Evolutionary conservation across 2,888 invertebrate species (phyloP), one percentile per base, ranked within the genome.

Genomic region (Andrena camellia): DNA sequence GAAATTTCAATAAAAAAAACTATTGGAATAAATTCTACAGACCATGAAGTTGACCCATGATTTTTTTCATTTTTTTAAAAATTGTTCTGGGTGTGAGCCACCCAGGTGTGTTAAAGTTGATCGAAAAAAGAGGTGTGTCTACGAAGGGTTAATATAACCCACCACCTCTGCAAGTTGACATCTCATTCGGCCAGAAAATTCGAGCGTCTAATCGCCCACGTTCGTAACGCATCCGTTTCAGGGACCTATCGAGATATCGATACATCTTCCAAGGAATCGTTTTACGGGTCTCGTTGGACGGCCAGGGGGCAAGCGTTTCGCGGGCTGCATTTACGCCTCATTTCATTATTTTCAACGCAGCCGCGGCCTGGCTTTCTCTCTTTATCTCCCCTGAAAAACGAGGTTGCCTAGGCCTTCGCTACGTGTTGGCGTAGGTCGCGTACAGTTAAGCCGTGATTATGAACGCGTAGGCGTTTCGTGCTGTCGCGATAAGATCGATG

Each of bases 401-500:
- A 78, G 54, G 35, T 31, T 75, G 52, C 23, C 70, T 75, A 76
- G 66, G 59, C 20, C 23, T 64, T 23, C 20, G 13, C n/a, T 13
- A 23, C 35, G 50, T 54, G 75, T 88, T 86, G 84, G 69, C 81
- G 81, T 87, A 85, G 87, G 85, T 87, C 85, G 85, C 35, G 78
- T 69, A 83, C 73, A 77, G 84, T 84, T 81, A 67, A 64, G 68
- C 57, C 59, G 73, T 52, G 76, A 78, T 73, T 73, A 71, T 67
- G 48, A 64, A 59, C 67, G 78, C 73, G 84, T 78, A 62, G 86
- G 86, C 86, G 86, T 86, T 78, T 73, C 69, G 75, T 60, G 35
- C 71, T 77, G 83, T 79, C 78, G 70, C 76, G 81, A 63, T 71
- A 64, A 83, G 81, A 87, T 86, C 80, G 85, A 86, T 80, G 66